Evolutionary conservation across 2,888 invertebrate species (phyloP).

Genomic region (Deilephila elpenor): DNA sequence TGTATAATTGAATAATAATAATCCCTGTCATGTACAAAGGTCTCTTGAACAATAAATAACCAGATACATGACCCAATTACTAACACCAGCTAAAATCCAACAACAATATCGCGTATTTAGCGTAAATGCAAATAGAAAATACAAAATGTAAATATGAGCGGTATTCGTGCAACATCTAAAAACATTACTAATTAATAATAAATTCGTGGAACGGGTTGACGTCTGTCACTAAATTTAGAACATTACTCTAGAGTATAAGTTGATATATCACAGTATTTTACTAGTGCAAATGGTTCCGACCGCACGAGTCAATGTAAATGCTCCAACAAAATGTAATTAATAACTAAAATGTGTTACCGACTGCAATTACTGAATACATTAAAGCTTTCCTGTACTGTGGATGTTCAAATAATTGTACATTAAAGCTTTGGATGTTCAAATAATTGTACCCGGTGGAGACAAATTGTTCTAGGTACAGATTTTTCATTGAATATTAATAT

Average conservation of each 20-base stretch:
- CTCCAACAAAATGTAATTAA: background rate
- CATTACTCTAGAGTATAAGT: background rate
- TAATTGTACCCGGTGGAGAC: background rate
- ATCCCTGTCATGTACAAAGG: too few species aligned
- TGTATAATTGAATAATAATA: too few species aligned
- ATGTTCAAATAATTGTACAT: background rate
- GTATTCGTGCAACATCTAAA: background rate
- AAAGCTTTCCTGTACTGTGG: background rate
- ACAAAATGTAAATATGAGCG: too few species aligned
- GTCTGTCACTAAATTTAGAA: background rate
- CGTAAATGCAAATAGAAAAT: too few species aligned
- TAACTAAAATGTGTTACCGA: background rate
- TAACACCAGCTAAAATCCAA: too few species aligned
- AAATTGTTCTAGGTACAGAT: too few species aligned
- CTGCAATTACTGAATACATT: background rate
- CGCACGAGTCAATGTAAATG: constrained; percentile 2
- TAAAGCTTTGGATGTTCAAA: background rate
- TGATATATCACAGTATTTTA: background rate
- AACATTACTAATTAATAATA: background rate
- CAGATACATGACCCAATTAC: too few species aligned
- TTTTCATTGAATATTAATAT: too few species aligned
- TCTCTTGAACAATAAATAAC: too few species aligned
- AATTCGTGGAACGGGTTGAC: constrained; percentile 1
- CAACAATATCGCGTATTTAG: too few species aligned
- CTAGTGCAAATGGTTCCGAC: background rate